Base-by-base conservation (phyloP, 2,888 invertebrate species). In the Apamea crenata region DNA sequence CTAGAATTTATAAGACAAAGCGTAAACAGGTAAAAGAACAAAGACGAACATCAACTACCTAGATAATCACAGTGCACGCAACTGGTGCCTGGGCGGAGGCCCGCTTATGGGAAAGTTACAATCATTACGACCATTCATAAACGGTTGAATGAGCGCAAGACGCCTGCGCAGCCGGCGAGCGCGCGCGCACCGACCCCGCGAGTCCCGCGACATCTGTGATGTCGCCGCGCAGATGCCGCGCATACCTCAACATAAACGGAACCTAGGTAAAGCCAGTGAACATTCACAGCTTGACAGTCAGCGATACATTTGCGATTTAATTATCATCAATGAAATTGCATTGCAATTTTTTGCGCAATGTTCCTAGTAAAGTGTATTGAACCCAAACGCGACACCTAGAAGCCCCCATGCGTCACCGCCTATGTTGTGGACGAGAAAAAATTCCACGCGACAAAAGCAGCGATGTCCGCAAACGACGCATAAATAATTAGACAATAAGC, bases 401-500 rank as follows among this genome's bases (percentile, higher is more conserved):
- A 92, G 94, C 92, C 91, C 85, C 91, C 93, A 95, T 96, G 95
- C 94, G 96, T 96, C 96, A 95, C 93, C 92, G 90, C 89, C 86
- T 88, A 86, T 92, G 92, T 90, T 91, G 91, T 91, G 91, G 92
- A 92, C 92, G 92, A 94, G 94, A 91, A 95, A 89, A 94, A 94
- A 94, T 94, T 95, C 95, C 95, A 94, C 91, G 92, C 93, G 94
- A 95, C 95, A 93, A 94, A 93, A 93, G 93, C 91, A 92, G 92
- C 92, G 91, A 93, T 94, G 94, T 94, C 94, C 94, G 94, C 94
- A 94, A 95, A 94, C 95, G 94, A 94, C 94, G 95, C 95, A 95
- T 96, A 96, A 96, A 96, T 96, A 96, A 96, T 96, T 96, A 97
- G 96, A 96, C 96, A 96, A 96, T 95, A 96, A 96, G 95, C 95